phyloP scores from a whole-genome alignment of 2,113 vertebrate genomes.

The Lamprologus lemairii region DNA sequence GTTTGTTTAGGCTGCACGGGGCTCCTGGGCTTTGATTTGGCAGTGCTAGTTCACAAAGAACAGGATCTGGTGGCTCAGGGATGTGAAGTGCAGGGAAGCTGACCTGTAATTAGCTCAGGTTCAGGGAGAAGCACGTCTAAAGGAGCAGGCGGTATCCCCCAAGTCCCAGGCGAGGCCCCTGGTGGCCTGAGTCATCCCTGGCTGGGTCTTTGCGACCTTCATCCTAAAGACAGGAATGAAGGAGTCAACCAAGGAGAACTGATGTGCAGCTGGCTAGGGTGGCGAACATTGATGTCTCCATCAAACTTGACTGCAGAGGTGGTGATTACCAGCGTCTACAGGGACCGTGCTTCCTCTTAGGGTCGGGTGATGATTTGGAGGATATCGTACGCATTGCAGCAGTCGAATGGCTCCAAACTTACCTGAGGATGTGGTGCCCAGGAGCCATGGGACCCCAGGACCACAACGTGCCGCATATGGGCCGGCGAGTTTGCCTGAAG shows the following conservation, averaged over 20 bases:
- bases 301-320: fast-evolving
- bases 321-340: neutral
- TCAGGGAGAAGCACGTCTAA: neutral
- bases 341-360: neutral
- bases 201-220: neutral
- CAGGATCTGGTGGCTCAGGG: neutral
- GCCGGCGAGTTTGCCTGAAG: neutral
- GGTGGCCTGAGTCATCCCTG: neutral
- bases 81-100: neutral
- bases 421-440: neutral
- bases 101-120: neutral
- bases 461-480: too few relatives aligned
- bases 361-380: neutral
- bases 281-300: neutral
- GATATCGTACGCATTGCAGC: neutral
- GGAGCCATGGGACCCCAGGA: neutral
- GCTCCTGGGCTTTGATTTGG: neutral
- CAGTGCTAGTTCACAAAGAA: neutral
- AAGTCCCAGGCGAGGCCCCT: fast-evolving
- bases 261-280: neutral
- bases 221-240: neutral
- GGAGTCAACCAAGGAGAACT: neutral
- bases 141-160: neutral
- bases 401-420: neutral
- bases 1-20: neutral